Percentiles rank a stretch among this genome's conserved stretches.
Evolutionary conservation across 2,888 invertebrate genomes (phyloP).

Genomic region (Apamea epomidion): DNA sequence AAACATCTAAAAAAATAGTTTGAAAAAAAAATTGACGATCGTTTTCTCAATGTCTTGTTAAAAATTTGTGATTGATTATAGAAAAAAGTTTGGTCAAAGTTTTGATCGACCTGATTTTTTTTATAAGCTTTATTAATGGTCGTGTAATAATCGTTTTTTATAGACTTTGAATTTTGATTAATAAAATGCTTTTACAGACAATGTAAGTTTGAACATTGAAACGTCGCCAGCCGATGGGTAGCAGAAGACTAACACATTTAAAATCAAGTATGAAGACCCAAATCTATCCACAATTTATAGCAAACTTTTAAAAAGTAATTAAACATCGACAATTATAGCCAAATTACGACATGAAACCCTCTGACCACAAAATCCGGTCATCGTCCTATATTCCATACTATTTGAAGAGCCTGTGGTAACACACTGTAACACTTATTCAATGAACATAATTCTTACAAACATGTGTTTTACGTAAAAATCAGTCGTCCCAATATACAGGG

Average conservation of each 20-base stretch:
- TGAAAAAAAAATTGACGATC: slow-evolving; percentile 2
- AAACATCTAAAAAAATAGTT: background rate
- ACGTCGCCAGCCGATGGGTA: background rate
- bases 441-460: slow-evolving; percentile 18
- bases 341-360: background rate
- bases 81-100: background rate
- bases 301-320: background rate
- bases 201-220: background rate
- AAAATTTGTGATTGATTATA: background rate
- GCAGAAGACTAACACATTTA: background rate
- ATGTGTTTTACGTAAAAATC: slow-evolving; percentile 36
- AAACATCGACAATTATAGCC: background rate
- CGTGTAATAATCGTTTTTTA: background rate
- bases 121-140: background rate
- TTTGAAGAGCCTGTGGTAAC: slow-evolving; percentile 11
- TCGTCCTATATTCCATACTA: slow-evolving; percentile 28
- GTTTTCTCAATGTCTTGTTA: background rate
- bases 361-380: slow-evolving; percentile 42
- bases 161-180: background rate
- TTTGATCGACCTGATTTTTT: background rate
- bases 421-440: slow-evolving; percentile 18
- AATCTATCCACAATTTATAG: background rate
- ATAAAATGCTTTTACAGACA: background rate
- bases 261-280: background rate
- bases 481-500: slow-evolving; percentile 17